Conservation (phyloP, 2,888 invertebrate genomes). For the Eristalis tenax region DNA sequence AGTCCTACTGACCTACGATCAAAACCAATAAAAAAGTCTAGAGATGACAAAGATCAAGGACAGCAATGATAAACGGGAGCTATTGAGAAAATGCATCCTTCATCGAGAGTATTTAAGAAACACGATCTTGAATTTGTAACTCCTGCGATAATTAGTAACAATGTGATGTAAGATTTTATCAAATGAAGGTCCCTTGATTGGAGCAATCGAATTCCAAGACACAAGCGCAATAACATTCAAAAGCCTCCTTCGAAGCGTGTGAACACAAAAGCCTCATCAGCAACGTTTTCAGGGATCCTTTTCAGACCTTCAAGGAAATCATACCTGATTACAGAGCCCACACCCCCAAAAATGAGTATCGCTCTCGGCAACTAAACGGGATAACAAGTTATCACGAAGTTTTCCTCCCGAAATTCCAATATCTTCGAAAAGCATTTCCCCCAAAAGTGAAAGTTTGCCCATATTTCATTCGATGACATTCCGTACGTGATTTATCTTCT, state of each 20-base stretch:
- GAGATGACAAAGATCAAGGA: too few relatives aligned
- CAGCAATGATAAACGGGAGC: too few relatives aligned
- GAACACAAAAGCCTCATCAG: not conserved
- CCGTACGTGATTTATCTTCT: constrained; percentile 2
- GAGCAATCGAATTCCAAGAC: not conserved
- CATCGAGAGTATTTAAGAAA: too few relatives aligned
- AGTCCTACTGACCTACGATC: too few relatives aligned
- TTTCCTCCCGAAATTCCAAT: not conserved
- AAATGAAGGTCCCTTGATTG: not conserved
- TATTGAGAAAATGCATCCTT: too few relatives aligned
- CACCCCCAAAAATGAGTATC: not conserved
- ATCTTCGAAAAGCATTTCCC: not conserved
- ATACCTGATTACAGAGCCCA: not conserved
- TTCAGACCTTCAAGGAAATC: not conserved
- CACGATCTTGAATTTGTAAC: too few relatives aligned
- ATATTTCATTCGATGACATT: constrained; percentile 6
- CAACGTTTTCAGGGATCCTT: not conserved
- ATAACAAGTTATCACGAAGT: not conserved
- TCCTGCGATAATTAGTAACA: not conserved
- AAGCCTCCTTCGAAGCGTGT: not conserved
- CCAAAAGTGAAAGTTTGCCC: not conserved
- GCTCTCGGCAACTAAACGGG: not conserved
- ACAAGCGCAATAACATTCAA: not conserved
- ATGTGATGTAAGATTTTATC: not conserved
- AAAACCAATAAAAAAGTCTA: too few relatives aligned